These are phyloP conservation scores for Penaeus japonicus DNA, from an alignment of 1,140 invertebrate genomes.

Conservation along the genomic window DNA sequence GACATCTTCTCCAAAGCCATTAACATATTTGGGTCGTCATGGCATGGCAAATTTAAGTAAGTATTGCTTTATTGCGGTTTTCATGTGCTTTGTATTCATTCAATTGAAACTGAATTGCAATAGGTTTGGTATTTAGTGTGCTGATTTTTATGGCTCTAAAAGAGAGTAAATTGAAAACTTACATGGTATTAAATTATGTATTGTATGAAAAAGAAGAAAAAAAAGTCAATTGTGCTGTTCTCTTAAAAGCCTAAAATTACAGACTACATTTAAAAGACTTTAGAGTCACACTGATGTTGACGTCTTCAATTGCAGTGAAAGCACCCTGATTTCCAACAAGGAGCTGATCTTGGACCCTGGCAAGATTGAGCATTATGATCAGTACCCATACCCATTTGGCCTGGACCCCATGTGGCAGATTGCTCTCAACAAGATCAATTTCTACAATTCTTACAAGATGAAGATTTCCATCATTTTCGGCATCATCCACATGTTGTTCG, in stretches of 20 bases:
- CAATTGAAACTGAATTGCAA: too few species aligned
- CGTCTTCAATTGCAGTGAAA: constrained; percentile 16
- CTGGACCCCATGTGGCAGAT: constrained; percentile 90
- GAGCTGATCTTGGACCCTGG: constrained; percentile 75
- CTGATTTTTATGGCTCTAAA: too few species aligned
- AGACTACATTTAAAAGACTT: too few species aligned
- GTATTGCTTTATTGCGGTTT: background rate
- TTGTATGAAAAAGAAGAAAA: too few species aligned
- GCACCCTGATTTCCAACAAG: constrained; percentile 57
- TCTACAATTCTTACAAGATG: constrained; percentile 94
- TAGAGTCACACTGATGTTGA: background rate
- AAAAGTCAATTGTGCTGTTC: background rate
- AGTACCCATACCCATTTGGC: constrained; percentile 83
- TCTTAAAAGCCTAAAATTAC: background rate
- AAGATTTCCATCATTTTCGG: constrained; percentile 94
- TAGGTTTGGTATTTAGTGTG: too few species aligned
- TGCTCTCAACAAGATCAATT: constrained; percentile 76
- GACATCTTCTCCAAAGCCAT: constrained; percentile 96
- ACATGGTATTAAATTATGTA: background rate
- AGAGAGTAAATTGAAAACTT: too few species aligned
- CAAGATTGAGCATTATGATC: constrained; percentile 68
- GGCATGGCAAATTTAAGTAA: constrained; percentile 73
- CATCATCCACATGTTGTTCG: constrained; percentile 91
- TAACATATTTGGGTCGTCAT: constrained; percentile 91
- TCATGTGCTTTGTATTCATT: too few species aligned